Evolutionary conservation across 2,888 invertebrate genomes (phyloP), one percentile per base, ranked within the genome.

Genomic region (Ophion costatus): DNA sequence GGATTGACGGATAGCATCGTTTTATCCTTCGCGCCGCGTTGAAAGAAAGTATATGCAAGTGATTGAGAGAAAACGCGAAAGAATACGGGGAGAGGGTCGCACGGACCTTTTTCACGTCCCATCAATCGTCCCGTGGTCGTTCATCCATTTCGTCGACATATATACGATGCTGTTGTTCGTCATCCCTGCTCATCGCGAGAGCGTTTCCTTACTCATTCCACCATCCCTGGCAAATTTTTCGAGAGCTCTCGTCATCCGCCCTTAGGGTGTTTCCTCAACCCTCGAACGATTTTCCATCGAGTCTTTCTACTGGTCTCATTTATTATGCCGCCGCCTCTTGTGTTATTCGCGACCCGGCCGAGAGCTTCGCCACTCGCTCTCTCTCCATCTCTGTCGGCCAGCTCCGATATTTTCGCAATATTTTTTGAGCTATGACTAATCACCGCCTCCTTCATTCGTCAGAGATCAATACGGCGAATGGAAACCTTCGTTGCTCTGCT

Each of bases 271-370:
- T 59, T 59, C 64, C 80, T 76, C 86, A 69, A 80, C 88, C 84
- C 70, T 80, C 76, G 82, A 84, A 88, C 87, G 87, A 86, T 90
- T 90, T 89, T 90, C 88, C 87, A 84, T 88, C 88, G 85, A 88
- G 33, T 56, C 20, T 22, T 42, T 76, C 57, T n/a, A 64, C 83
- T 63, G 87, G 86, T 85, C 89, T 91, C 91, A 90, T 92, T 91
- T 91, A 90, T 92, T 92, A 92, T 92, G 91, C 91, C 89, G 88
- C 88, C 89, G 88, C 88, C 24, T 33, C 84, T 89, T 89, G 89
- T 89, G 88, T 90, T 92, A 90, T 91, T 91, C 90, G 89, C 91
- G 22, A 51, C 51, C 67, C 51, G 38, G 38, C 38, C 1, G 64
- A 57, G 56, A 63, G 42, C 24, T 64, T 85, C 84, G 82, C 81